Evolutionary conservation across 2,888 invertebrate genomes (phyloP).

Genomic region (Hirudinaria manillensis): DNA sequence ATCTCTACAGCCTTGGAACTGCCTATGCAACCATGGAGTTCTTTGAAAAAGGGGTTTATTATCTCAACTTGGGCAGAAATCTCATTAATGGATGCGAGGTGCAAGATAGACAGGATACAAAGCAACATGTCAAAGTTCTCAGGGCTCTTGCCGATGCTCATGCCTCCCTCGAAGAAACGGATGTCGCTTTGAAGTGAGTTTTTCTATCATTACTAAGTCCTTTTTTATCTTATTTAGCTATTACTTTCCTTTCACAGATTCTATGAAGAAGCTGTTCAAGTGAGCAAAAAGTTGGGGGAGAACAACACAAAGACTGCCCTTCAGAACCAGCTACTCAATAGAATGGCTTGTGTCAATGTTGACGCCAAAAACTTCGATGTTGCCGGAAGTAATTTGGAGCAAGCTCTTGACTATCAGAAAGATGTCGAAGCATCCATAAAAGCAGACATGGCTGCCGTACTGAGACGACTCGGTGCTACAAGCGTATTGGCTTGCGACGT

Average conservation of each 20-base stretch:
- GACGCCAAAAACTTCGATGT: constrained; percentile 50
- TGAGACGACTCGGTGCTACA: constrained; percentile 50
- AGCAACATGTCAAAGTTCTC: constrained; percentile 33
- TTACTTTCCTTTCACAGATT: constrained; percentile 39
- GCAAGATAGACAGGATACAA: constrained; percentile 22
- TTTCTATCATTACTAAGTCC: not conserved
- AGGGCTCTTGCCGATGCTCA: constrained; percentile 45
- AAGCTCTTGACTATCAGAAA: constrained; percentile 50
- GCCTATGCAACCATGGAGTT: constrained; percentile 49
- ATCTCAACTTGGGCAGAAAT: constrained; percentile 46
- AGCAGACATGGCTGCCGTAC: constrained; percentile 49
- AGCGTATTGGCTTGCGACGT: constrained; percentile 51
- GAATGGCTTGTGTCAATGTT: constrained; percentile 51
- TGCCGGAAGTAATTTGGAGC: constrained; percentile 50
- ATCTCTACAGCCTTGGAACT: constrained; percentile 50
- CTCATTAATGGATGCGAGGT: constrained; percentile 27
- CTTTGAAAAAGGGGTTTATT: constrained; percentile 49
- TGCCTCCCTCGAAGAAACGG: constrained; percentile 47
- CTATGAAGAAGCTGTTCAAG: constrained; percentile 50
- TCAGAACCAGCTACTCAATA: constrained; percentile 51
- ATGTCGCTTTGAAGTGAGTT: constrained; percentile 24
- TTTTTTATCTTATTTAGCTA: not conserved
- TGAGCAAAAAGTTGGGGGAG: constrained; percentile 36
- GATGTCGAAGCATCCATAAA: constrained; percentile 51
- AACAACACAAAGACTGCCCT: constrained; percentile 41